Base-by-base conservation (phyloP, 2,113 vertebrate genomes). In the Ardeotis arabs region DNA sequence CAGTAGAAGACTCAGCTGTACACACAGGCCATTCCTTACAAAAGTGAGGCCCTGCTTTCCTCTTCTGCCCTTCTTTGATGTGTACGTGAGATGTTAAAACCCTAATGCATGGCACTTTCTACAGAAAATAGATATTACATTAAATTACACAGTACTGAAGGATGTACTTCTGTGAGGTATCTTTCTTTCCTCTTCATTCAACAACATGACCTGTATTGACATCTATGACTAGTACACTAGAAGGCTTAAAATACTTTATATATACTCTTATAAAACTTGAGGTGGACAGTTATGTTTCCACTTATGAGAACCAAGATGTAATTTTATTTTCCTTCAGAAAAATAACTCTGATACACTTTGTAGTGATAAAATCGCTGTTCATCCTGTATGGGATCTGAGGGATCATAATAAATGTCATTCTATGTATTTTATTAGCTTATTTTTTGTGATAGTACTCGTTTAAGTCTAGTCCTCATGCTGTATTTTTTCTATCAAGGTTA, bases 401-500 rank as follows among this genome's bases (percentile, higher is more conserved):
- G 8, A 62, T 85, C 55, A 88, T 53, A 80, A 69, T 55, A 74
- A 73, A 80, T 55, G 16, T 49, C 35, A 52, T 59, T 73, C 13
- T 58, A 4, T 47, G 16, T 69, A 63, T 47, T 86, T 25, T 19
- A 67, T 64, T 45, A 64, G 13, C 35, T 87, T 79, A 28, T 67
- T 93, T 94, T 92, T 92, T 83, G 47, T 90, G 72, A 90, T 75
- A 78, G 56, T 17, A 44, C 47, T 92, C 91, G 45, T 87, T 77
- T 55, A 80, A 88, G 25, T 63, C 55, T 80, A 35, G 52, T 88
- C 35, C 47, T 86, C 35, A 25, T 56, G 27, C 15, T 58, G 14
- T 55, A 52, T 74, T 91, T 91, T 79, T 90, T 93, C 58, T 74
- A 52, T 66, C 92, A 95, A 95, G 64, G 69, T 89, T 95, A 90